Evolutionary conservation across 2,113 vertebrate species (phyloP).

Genomic region (Carollia perspicillata): DNA sequence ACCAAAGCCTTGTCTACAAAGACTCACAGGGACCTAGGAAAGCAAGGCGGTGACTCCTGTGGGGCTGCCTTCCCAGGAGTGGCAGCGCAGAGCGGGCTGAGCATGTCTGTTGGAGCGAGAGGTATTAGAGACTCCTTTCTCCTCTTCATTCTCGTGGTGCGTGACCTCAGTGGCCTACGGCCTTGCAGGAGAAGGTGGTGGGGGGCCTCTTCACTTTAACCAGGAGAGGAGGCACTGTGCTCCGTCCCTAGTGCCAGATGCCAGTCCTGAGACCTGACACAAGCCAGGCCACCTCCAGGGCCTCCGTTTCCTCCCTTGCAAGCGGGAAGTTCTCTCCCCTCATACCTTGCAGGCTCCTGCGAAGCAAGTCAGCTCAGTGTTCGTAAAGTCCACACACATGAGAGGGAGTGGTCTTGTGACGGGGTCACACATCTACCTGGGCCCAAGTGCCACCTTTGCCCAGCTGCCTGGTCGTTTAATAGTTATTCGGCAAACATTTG

Average conservation of each 20-base stretch:
- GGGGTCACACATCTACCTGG: rapidly evolving
- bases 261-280: background rate
- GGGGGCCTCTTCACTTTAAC: background rate
- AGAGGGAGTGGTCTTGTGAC: rapidly evolving
- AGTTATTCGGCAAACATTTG: background rate
- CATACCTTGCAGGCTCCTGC: rapidly evolving
- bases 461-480: background rate
- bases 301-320: rapidly evolving
- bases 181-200: background rate
- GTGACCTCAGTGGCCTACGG: background rate
- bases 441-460: too few species aligned
- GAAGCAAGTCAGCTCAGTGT: background rate
- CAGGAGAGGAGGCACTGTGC: background rate
- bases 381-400: rapidly evolving
- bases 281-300: background rate
- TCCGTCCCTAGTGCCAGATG: background rate
- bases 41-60: background rate
- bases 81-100: background rate
- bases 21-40: background rate
- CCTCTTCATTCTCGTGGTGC: background rate
- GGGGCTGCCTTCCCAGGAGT: background rate
- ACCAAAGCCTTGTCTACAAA: too few species aligned
- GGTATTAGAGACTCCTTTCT: rapidly evolving
- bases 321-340: background rate
- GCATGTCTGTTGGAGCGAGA: rapidly evolving